phyloP scores from a whole-genome alignment of 2,113 vertebrate genomes.

The Micromys minutus region DNA sequence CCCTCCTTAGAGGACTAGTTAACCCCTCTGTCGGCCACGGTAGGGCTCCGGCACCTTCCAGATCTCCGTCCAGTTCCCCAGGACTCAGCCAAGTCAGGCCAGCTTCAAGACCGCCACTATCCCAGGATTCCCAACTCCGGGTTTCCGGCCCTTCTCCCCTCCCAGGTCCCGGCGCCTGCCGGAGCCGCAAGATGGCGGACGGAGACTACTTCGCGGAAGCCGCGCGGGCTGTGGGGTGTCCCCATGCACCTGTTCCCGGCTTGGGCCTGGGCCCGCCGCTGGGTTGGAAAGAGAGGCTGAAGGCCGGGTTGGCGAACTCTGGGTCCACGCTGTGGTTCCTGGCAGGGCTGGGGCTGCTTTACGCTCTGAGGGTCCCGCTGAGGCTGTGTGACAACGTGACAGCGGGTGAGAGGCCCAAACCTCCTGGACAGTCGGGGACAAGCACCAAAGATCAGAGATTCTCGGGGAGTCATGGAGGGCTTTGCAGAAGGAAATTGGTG shows the following conservation, averaged over 20 bases:
- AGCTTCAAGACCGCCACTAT: conserved; percentile 76
- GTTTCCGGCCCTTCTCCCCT: conserved; percentile 74
- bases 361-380: conserved; percentile 93
- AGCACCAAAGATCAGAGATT: not conserved
- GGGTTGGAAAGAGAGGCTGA: conserved; percentile 89
- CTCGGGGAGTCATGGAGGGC: not conserved
- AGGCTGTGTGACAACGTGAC: conserved; percentile 93
- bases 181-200: conserved; percentile 81
- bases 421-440: not conserved
- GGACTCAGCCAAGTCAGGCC: not conserved
- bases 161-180: conserved; percentile 31
- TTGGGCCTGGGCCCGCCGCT: conserved; percentile 83
- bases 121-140: conserved; percentile 88
- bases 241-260: conserved; percentile 70
- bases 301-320: conserved; percentile 89
- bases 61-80: not conserved
- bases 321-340: conserved; percentile 91
- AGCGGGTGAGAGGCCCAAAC: conserved; percentile 88
- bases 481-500: not conserved
- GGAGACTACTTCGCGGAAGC: conserved; percentile 86
- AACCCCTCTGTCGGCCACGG: not conserved
- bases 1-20: not conserved
- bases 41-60: not conserved
- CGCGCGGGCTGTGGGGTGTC: conserved; percentile 81
- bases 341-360: conserved; percentile 91